Base-by-base conservation (phyloP, 2,888 invertebrate genomes). In the Erynnis tages region DNA sequence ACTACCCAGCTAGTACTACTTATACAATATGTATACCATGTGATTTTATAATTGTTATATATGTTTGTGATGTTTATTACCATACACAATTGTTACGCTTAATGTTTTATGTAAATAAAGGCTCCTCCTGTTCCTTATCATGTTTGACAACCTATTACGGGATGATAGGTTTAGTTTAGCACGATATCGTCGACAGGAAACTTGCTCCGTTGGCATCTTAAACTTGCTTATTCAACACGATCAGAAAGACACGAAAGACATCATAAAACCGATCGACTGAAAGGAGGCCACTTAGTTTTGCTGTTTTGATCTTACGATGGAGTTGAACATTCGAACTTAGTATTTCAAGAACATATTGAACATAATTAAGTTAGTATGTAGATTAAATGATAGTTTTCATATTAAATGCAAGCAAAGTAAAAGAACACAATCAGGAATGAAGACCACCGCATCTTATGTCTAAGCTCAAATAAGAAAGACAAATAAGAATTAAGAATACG, bases 31-130 rank as follows among this genome's bases (percentile, higher is more conserved):
- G 54, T 62, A 56, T 58, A 60, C 54, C 59, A 60, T 60, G 54
- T 62, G 59, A 62, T 65, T 64, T 57, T 57, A 59, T 58, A 60
- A 53, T 58, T 58, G 55, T 57, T 63, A 55, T 55, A n/a, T n/a
- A 55, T 59, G 59, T 62, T 65, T 62, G 66, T 66, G 60, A 50
- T 62, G 61, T 65, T 62, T 50, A 58, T 58, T 57, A 48, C 47
- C 54, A 62, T 58, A 61, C 58, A 60, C 60, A 64, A 58, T 62
- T n/a, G n/a, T n/a, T n/a, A n/a, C n/a, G n/a, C n/a, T n/a, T n/a
- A n/a, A n/a, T 5, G 21, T 21, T 21, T 5, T 21, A 21, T 21
- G 21, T 5, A 21, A 21, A 5, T 21, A 3, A 27, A 8, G 27
- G 4, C 6, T 7, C n/a, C 6, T 27, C 27, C 4, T 5, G n/a